Evolutionary conservation across 2,113 vertebrate genomes (phyloP).

Genomic region (Callipepla californica): DNA sequence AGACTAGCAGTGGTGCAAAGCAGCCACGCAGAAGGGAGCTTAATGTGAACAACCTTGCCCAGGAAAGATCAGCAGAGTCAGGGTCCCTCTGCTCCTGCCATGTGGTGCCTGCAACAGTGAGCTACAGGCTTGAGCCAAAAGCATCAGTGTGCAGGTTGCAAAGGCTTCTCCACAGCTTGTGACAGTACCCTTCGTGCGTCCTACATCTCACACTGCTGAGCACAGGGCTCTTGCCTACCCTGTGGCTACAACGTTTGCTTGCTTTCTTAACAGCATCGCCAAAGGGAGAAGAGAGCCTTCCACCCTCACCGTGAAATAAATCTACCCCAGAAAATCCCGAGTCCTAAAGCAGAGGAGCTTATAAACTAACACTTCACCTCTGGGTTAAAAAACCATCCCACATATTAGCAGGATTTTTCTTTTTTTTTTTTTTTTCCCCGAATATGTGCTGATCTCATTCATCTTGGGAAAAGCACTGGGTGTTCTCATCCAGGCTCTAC

Average conservation of each 20-base stretch:
- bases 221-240: background rate
- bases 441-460: conserved; percentile 73
- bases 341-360: background rate
- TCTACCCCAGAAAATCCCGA: background rate
- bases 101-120: background rate
- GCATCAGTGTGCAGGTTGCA: background rate
- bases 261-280: background rate
- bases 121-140: background rate
- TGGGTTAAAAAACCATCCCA: background rate
- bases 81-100: background rate
- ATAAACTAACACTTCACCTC: background rate
- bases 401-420: background rate
- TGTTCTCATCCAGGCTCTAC: conserved; percentile 57
- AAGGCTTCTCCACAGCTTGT: background rate
- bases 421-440: background rate
- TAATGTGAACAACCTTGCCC: background rate
- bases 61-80: background rate
- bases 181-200: background rate
- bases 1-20: background rate
- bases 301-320: background rate
- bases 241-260: background rate
- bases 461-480: conserved; percentile 53
- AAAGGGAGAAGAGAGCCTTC: background rate
- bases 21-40: background rate
- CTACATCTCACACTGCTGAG: background rate